Percentiles rank a stretch among this genome's conserved stretches.
phyloP scores from a whole-genome alignment of 2,888 invertebrate genomes.

The Nipponacmea schrenckii region DNA sequence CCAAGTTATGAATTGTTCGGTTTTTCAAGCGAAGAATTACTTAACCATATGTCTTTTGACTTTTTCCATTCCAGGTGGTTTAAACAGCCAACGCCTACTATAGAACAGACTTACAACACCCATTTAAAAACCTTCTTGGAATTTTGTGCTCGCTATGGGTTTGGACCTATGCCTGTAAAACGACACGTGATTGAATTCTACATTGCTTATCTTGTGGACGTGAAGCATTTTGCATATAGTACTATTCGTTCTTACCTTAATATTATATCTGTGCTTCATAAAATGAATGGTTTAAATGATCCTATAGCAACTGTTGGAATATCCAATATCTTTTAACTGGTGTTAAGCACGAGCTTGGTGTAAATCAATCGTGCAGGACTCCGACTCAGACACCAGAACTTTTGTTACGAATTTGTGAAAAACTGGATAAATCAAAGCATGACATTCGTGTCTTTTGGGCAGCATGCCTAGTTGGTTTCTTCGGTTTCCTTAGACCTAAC shows the following conservation, averaged over 20 bases:
- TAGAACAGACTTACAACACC: not conserved
- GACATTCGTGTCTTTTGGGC: no score
- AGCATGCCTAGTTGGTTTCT: no score
- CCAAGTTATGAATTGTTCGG: no score
- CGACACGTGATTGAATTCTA: not conserved
- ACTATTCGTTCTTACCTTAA: not conserved
- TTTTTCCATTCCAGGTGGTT: not conserved
- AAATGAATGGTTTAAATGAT: not conserved
- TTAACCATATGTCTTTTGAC: no score
- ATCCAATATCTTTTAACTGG: not conserved
- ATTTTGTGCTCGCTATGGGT: not conserved
- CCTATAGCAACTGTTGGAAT: not conserved
- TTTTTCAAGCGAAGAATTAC: not conserved
- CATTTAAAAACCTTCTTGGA: not conserved
- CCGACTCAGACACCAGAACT: not conserved
- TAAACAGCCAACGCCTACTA: not conserved
- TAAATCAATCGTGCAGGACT: not conserved
- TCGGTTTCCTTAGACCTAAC: no score
- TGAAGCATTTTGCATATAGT: not conserved
- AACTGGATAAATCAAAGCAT: no score
- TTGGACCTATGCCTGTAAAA: not conserved
- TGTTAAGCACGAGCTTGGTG: not conserved
- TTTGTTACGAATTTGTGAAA: no score
- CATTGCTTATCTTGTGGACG: not conserved
- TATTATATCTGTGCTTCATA: not conserved